Evolutionary conservation across 37 sponge, comb jelly and placozoan genomes (phyloP).

Genomic region (Agelas oroides): DNA sequence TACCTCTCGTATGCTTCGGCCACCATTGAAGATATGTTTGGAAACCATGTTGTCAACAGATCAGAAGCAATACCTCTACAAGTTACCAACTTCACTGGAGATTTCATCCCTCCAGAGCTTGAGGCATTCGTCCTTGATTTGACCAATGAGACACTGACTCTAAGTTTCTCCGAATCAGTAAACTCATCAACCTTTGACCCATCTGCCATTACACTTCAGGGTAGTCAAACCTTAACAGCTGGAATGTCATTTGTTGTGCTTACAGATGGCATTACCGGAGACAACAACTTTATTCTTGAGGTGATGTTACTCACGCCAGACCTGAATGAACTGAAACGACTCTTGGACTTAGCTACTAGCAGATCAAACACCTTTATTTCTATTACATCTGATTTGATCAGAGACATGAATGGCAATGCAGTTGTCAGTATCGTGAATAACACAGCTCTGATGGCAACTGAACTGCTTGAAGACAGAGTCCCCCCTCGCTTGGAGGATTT

Average conservation of each 20-base stretch:
- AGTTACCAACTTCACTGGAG: constrained; percentile 76
- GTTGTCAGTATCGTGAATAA: constrained; percentile 40
- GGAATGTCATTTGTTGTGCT: constrained; percentile 38
- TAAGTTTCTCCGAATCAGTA: constrained; percentile 83
- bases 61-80: constrained; percentile 23
- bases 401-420: constrained; percentile 84
- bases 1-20: constrained; percentile 68
- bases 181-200: constrained; percentile 68
- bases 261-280: constrained; percentile 39
- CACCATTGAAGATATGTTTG: constrained; percentile 73
- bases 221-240: not conserved
- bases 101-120: constrained; percentile 58
- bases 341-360: constrained; percentile 55
- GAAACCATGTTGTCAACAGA: constrained; percentile 43
- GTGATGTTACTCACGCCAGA: constrained; percentile 54
- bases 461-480: constrained; percentile 35
- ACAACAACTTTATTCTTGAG: constrained; percentile 43
- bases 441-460: constrained; percentile 35
- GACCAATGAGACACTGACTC: constrained; percentile 63
- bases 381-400: constrained; percentile 40
- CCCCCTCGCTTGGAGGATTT: constrained; percentile 72
- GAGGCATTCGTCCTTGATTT: constrained; percentile 67
- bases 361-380: constrained; percentile 69
- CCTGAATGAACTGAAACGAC: constrained; percentile 72
- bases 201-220: constrained; percentile 66